Percentiles rank a stretch among this genome's conserved stretches.
phyloP scores from a whole-genome alignment of 2,888 invertebrate genomes.

The Tanytarsus gracilentus region DNA sequence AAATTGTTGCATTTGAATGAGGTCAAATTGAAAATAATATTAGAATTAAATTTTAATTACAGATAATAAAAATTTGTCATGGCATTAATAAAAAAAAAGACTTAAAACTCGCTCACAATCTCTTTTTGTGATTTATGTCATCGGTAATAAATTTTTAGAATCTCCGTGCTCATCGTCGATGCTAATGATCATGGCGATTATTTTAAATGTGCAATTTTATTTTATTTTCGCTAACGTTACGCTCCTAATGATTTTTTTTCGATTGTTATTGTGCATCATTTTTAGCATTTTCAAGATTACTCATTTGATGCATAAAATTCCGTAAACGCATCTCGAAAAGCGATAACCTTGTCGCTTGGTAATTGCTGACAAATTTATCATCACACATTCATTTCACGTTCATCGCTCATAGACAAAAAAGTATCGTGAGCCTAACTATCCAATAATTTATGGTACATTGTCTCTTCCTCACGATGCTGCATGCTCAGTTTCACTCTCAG shows the following conservation, averaged over 20 bases:
- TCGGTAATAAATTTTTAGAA: conserved; percentile 7
- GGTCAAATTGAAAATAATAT: too few relatives aligned
- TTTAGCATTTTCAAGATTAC: too few relatives aligned
- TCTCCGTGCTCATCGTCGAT: neutral
- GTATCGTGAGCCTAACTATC: neutral
- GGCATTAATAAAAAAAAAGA: neutral
- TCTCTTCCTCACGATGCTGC: neutral
- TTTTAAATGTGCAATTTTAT: neutral
- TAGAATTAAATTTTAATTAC: too few relatives aligned
- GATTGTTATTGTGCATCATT: neutral
- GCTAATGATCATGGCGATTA: neutral
- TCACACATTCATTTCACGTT: neutral
- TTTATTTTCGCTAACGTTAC: neutral
- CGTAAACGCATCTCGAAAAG: conserved; percentile 3
- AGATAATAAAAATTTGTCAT: too few relatives aligned
- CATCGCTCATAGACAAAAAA: neutral
- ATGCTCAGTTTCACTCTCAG: neutral
- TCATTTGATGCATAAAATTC: neutral
- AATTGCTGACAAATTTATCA: neutral
- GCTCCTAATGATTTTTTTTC: neutral
- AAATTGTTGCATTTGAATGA: too few relatives aligned
- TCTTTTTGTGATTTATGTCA: conserved; percentile 6
- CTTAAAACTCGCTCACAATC: neutral
- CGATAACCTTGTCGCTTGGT: neutral
- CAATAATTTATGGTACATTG: conserved; percentile 6